Percentiles rank a stretch among this genome's conserved stretches.
Evolutionary conservation across 2,113 vertebrate genomes (phyloP).

Genomic region (Lucifuga dentata): DNA sequence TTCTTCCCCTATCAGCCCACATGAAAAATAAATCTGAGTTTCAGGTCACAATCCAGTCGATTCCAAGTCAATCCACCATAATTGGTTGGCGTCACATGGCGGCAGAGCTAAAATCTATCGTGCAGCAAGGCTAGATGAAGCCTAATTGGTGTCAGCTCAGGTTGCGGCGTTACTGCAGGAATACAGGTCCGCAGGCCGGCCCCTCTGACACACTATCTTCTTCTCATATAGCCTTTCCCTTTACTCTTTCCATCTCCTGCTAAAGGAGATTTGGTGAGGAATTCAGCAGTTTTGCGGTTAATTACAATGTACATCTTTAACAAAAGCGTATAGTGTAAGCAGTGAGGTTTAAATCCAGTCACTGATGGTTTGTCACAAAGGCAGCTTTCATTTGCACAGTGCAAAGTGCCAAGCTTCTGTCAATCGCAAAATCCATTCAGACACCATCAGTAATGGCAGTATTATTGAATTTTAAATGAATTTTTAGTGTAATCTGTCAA

Average conservation of each 20-base stretch:
- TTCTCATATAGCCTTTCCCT: conserved; percentile 15
- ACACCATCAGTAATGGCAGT: no score
- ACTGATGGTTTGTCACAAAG: no score
- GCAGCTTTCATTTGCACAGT: no score
- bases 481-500: no score
- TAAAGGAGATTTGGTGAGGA: background rate
- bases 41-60: conserved; percentile 83
- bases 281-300: conserved; percentile 36
- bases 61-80: conserved; percentile 79
- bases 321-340: background rate
- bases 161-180: conserved; percentile 66
- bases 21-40: conserved; percentile 84
- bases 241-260: conserved; percentile 20
- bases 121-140: conserved; percentile 67
- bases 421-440: no score
- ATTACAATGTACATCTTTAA: background rate
- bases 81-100: conserved; percentile 80
- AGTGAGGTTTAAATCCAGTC: no score
- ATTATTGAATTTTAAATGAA: no score
- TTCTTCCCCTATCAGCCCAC: conserved; percentile 63
- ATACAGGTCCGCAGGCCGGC: conserved; percentile 55
- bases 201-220: conserved; percentile 42
- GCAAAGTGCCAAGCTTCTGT: no score
- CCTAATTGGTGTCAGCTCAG: conserved; percentile 84
- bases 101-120: conserved; percentile 71